Evolutionary conservation across 1,140 invertebrate species (phyloP).

Genomic region (Ericerus pela): DNA sequence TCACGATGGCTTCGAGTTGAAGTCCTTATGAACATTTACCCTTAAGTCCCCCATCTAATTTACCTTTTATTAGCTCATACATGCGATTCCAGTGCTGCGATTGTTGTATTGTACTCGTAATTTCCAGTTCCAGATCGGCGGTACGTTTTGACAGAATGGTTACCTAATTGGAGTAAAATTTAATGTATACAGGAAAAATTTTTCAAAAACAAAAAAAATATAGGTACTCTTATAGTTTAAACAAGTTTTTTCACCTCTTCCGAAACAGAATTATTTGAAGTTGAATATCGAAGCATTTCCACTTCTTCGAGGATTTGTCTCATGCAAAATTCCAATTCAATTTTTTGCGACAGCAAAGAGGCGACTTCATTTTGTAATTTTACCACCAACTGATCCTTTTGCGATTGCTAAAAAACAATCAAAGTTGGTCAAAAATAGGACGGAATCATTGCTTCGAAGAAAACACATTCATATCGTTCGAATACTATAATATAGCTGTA

Average conservation of each 20-base stretch:
- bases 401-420: neutral
- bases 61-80: slow-evolving; percentile 20
- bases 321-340: neutral
- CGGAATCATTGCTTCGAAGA: too few relatives aligned
- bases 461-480: too few relatives aligned
- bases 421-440: neutral
- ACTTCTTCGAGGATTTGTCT: neutral
- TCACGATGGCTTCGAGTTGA: too few relatives aligned
- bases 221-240: neutral
- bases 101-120: slow-evolving; percentile 8
- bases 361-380: neutral
- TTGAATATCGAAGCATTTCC: neutral
- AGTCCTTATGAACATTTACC: too few relatives aligned
- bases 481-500: too few relatives aligned
- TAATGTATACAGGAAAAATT: too few relatives aligned
- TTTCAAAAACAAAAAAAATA: too few relatives aligned
- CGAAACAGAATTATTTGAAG: neutral
- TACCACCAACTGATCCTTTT: neutral
- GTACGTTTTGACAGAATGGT: neutral
- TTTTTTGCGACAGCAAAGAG: neutral
- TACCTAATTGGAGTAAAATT: too few relatives aligned
- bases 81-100: slow-evolving; percentile 19
- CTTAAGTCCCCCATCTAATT: too few relatives aligned
- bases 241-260: neutral
- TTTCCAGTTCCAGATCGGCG: neutral